phyloP scores from a whole-genome alignment of 2,888 invertebrate species.

The Hemaris fuciformis region DNA sequence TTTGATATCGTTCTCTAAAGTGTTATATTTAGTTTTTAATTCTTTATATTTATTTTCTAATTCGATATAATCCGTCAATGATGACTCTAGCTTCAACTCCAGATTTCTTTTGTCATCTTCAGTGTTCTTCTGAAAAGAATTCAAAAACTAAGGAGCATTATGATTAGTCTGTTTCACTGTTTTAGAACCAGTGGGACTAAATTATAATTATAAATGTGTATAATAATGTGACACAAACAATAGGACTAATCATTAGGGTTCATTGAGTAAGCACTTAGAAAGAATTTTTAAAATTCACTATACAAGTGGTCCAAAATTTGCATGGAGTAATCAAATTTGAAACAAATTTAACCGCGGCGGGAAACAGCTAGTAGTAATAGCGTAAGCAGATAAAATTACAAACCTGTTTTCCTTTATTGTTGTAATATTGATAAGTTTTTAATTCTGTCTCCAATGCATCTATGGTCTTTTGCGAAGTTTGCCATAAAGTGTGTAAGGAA shows the following conservation, averaged over 20 bases:
- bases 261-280: no score
- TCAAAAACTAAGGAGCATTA: no score
- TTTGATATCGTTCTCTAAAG: conserved; percentile 53
- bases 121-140: conserved; percentile 46
- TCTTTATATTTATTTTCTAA: conserved; percentile 69
- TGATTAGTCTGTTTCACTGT: no score
- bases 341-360: no score
- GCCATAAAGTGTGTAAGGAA: conserved; percentile 84
- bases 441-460: conserved; percentile 85
- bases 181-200: no score
- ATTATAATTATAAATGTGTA: no score
- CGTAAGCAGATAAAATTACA: neutral
- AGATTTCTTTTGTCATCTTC: conserved; percentile 78
- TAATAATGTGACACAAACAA: no score
- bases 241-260: no score
- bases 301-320: no score
- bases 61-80: conserved; percentile 76
- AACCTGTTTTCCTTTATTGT: conserved; percentile 55
- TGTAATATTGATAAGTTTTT: conserved; percentile 74
- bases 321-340: no score
- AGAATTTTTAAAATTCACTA: no score
- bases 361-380: no score
- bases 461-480: conserved; percentile 84
- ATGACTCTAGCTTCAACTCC: conserved; percentile 78
- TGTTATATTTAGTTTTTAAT: conserved; percentile 40